Evolutionary conservation across 2,797 vertebrate species (phyloP).

Genomic region (Esox lucius): DNA sequence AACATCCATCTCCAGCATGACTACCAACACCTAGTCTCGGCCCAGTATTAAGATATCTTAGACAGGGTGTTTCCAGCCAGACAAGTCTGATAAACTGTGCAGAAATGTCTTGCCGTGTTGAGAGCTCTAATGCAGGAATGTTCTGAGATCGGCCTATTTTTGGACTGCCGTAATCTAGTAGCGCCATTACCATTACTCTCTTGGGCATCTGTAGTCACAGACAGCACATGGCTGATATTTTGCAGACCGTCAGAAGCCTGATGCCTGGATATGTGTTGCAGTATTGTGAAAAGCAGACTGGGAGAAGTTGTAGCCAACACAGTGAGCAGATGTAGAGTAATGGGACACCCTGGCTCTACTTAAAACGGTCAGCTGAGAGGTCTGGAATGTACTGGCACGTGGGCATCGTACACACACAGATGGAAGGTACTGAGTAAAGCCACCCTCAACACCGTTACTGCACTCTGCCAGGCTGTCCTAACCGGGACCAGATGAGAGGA

Average conservation of each 20-base stretch:
- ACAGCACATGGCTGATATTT: not conserved
- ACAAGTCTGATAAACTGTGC: conserved; percentile 19
- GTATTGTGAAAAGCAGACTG: conserved; percentile 1
- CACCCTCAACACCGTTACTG: not conserved
- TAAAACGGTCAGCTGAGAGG: conserved; percentile 47
- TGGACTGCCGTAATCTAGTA: conserved; percentile 10
- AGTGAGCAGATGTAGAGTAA: conserved; percentile 16
- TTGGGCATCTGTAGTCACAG: not conserved
- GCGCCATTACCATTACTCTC: not conserved
- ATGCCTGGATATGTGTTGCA: not conserved
- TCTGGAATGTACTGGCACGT: conserved; percentile 16
- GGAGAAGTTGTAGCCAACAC: not conserved
- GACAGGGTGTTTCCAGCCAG: conserved; percentile 20
- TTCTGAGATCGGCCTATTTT: not conserved
- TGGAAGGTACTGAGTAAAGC: not conserved
- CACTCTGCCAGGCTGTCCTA: conserved; percentile 23
- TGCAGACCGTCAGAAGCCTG: not conserved
- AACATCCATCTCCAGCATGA: too few relatives aligned
- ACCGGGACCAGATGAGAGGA: conserved; percentile 52
- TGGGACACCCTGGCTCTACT: conserved; percentile 18
- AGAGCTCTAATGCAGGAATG: conserved; percentile 18
- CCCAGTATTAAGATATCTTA: conserved; percentile 7
- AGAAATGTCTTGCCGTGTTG: conserved; percentile 30
- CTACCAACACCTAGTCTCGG: not conserved
- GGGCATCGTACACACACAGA: conserved; percentile 14